phyloP scores from a whole-genome alignment of 2,888 invertebrate species.

The Dastarcus helophoroides region DNA sequence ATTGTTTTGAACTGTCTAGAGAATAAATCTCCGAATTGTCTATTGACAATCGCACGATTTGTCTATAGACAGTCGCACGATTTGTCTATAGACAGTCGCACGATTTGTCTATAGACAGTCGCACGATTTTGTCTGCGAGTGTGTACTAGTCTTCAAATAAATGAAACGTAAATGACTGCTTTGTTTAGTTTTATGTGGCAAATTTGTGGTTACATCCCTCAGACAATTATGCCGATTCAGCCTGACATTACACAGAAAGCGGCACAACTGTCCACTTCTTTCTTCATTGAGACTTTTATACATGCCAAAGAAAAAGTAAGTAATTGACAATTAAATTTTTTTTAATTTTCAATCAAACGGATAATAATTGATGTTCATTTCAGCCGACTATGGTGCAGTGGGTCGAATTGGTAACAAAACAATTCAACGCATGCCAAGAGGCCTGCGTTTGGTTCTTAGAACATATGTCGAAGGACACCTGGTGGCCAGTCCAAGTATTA shows the following conservation, averaged over 20 bases:
- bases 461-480: constrained; percentile 85
- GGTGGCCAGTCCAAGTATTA: constrained; percentile 89
- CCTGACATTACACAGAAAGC: constrained; percentile 76
- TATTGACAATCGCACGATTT: neutral
- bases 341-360: neutral
- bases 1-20: no score
- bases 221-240: constrained; percentile 66
- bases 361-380: no score
- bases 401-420: constrained; percentile 90
- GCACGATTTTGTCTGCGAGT: no score
- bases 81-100: constrained; percentile 6
- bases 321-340: constrained; percentile 1
- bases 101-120: no score
- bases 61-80: neutral
- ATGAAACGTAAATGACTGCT: no score
- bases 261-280: constrained; percentile 81
- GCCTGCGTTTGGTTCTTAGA: constrained; percentile 88
- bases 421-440: constrained; percentile 82
- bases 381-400: constrained; percentile 93
- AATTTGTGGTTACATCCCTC: constrained; percentile 87
- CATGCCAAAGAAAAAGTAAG: constrained; percentile 89
- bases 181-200: constrained; percentile 92
- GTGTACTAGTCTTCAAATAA: no score
- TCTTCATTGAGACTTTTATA: constrained; percentile 92
- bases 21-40: constrained; percentile 1